A percentile compares a stretch with the other conserved stretches of the same genome.
phyloP scores from a whole-genome alignment of 2,797 vertebrate genomes.

The Pachyuromys duprasi region DNA sequence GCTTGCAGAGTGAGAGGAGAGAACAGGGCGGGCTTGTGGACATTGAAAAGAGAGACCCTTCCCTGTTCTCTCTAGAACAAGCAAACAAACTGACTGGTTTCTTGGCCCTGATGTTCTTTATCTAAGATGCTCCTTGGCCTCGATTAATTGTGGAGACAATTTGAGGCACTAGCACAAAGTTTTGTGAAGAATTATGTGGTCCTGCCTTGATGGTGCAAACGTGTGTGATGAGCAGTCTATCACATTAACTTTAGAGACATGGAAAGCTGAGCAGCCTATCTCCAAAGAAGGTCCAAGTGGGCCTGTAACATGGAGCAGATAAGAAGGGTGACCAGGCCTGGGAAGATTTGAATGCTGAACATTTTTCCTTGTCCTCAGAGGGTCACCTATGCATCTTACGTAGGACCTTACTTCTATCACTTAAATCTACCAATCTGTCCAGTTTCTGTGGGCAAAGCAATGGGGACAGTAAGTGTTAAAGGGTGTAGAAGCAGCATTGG shows the following conservation, averaged over 20 bases:
- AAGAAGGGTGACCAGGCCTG: background rate
- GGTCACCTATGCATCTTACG: background rate
- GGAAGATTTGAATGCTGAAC: background rate
- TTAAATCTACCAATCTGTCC: background rate
- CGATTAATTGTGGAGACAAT: background rate
- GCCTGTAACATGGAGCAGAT: background rate
- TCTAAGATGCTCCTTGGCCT: background rate
- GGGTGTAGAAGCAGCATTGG: background rate
- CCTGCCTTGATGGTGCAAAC: background rate
- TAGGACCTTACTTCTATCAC: background rate
- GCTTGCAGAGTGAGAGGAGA: background rate
- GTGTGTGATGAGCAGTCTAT: background rate
- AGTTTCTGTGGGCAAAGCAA: background rate
- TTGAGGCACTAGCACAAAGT: background rate
- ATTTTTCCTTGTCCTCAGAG: background rate
- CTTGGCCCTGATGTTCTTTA: background rate
- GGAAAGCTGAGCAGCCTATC: background rate
- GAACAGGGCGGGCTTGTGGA: background rate
- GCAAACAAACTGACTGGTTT: background rate
- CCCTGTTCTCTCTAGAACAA: background rate
- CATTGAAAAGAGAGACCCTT: background rate
- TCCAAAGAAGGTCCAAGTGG: background rate
- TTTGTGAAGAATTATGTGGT: slow-evolving; percentile 38
- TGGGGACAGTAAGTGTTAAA: background rate
- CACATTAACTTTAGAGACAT: background rate